Percentiles rank a stretch among this genome's conserved stretches.
Evolutionary conservation across 2,113 vertebrate genomes (phyloP).

Genomic region (Menura novaehollandiae): DNA sequence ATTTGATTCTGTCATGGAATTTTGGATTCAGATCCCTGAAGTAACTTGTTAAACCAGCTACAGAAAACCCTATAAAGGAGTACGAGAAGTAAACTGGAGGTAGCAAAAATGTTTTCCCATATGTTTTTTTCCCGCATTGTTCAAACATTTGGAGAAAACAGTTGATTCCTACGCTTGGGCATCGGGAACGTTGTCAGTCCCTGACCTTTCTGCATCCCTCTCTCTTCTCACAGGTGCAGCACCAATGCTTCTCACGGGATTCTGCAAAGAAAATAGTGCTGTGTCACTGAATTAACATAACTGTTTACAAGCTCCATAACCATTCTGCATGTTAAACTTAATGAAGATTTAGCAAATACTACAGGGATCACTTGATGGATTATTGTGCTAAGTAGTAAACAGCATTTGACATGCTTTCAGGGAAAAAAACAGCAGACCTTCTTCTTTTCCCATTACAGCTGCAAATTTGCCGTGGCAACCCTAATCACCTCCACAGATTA

Average conservation of each 20-base stretch:
- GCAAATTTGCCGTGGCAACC: neutral
- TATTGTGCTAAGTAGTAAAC: slow-evolving; percentile 6
- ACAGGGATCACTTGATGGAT: neutral
- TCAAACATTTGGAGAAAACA: neutral
- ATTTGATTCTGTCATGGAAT: neutral
- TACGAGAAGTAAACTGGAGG: neutral
- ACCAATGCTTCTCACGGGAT: neutral
- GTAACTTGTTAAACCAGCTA: neutral
- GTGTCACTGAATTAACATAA: neutral
- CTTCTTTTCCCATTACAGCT: neutral
- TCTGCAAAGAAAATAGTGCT: neutral
- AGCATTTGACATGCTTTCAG: neutral
- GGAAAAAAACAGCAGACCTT: neutral
- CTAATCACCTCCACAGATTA: neutral
- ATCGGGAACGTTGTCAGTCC: neutral
- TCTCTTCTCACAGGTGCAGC: neutral
- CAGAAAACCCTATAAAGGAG: neutral
- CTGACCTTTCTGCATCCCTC: neutral
- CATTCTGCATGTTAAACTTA: neutral
- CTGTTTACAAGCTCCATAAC: neutral
- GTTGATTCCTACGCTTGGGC: neutral
- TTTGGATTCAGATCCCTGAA: neutral
- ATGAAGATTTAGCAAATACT: slow-evolving; percentile 30
- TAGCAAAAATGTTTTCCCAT: neutral
- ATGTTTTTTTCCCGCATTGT: neutral